Conservation (phyloP, 2,797 vertebrate genomes). For the Anguilla anguilla region DNA sequence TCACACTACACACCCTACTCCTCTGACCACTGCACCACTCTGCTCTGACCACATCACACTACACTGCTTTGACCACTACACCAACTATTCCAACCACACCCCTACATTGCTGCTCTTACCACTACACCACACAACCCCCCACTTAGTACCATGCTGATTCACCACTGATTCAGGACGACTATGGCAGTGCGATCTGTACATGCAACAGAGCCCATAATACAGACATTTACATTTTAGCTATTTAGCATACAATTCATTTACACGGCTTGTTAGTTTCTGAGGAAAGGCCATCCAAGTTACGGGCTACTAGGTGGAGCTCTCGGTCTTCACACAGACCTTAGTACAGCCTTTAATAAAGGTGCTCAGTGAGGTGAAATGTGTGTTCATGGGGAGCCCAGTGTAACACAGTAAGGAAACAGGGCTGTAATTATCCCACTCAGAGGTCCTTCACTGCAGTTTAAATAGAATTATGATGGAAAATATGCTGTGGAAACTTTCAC, state of each 20-base stretch:
- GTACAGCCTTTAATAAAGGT: background rate
- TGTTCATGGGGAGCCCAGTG: background rate
- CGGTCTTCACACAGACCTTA: background rate
- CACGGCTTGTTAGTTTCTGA: background rate
- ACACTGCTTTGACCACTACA: background rate
- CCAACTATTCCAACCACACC: background rate
- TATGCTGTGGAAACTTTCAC: background rate
- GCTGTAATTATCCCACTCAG: background rate
- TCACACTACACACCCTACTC: too few species aligned
- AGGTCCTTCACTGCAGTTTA: background rate
- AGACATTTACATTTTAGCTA: background rate
- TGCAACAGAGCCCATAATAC: background rate
- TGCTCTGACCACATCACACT: background rate
- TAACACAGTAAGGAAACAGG: background rate
- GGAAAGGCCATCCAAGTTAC: background rate
- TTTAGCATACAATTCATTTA: background rate
- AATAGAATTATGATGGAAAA: background rate
- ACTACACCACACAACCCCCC: background rate
- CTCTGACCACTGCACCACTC: too few species aligned
- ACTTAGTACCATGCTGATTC: background rate
- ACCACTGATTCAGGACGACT: background rate
- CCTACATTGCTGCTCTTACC: background rate
- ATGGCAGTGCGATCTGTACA: background rate
- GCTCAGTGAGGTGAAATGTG: background rate
- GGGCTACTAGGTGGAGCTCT: background rate